Percentiles rank a stretch among this genome's conserved stretches.
Conservation (phyloP, 2,888 invertebrate species). For the Clunio marinus region DNA sequence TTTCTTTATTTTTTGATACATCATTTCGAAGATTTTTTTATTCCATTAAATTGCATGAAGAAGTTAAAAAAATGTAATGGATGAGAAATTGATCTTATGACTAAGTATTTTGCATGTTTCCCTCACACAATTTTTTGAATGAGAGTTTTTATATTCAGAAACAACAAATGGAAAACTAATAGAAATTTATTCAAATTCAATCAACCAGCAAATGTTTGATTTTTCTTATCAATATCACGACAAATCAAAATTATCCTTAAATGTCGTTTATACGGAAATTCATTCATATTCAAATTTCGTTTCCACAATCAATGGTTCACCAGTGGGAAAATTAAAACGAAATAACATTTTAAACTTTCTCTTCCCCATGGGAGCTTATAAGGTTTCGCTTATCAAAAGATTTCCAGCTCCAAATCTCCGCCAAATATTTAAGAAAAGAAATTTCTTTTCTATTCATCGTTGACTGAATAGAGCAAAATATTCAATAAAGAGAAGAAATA, state of each 20-base stretch:
- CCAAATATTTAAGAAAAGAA: neutral
- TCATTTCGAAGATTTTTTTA: neutral
- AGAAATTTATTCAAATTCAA: neutral
- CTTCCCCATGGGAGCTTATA: neutral
- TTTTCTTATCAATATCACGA: neutral
- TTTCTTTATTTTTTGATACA: too few relatives aligned
- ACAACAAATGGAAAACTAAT: neutral
- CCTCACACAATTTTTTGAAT: too few relatives aligned
- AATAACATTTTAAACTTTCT: neutral
- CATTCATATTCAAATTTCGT: conserved; percentile 11
- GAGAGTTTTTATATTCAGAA: neutral
- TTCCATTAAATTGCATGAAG: conserved; percentile 16
- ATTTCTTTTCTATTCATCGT: conserved; percentile 2
- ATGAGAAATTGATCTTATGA: neutral
- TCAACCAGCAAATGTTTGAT: neutral
- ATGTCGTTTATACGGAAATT: neutral
- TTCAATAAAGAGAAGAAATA: conserved; percentile 16
- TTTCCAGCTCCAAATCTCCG: conserved; percentile 17
- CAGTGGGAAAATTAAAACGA: conserved; percentile 27
- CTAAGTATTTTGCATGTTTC: too few relatives aligned
- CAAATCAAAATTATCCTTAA: conserved; percentile 18
- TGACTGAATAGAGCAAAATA: conserved; percentile 10
- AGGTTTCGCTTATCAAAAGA: conserved; percentile 34
- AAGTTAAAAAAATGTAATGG: neutral
- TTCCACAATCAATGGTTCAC: neutral